Evolutionary conservation across 2,113 vertebrate species (phyloP).

Genomic region (Monarcha castaneiventris): DNA sequence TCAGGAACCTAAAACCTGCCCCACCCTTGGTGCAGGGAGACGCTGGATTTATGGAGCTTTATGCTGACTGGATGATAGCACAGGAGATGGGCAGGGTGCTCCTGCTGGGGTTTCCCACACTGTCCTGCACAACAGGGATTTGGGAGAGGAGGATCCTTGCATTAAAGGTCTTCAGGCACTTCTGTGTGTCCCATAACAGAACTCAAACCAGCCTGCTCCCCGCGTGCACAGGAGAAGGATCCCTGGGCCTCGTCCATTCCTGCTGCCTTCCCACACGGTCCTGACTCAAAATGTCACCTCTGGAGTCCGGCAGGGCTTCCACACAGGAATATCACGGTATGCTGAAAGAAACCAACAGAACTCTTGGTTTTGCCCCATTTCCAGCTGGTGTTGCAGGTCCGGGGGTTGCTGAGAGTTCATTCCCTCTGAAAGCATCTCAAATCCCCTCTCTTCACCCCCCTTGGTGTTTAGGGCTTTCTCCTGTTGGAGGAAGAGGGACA

Average conservation of each 20-base stretch:
- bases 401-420: not conserved
- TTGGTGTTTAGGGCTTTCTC: not conserved
- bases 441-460: not conserved
- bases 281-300: accelerated
- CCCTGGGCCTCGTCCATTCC: not conserved
- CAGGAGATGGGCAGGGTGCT: not conserved
- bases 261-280: not conserved
- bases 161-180: accelerated
- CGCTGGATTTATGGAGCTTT: not conserved
- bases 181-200: accelerated
- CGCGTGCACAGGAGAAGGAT: not conserved
- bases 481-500: not conserved
- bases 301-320: not conserved
- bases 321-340: accelerated
- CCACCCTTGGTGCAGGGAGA: not conserved
- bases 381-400: not conserved
- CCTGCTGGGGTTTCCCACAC: not conserved
- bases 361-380: not conserved
- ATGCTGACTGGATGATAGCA: not conserved
- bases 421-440: not conserved
- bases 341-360: accelerated
- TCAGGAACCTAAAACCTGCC: not conserved
- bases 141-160: not conserved
- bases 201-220: not conserved
- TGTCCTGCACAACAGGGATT: not conserved